Conservation (phyloP, 2,888 invertebrate genomes). For the Rhagonycha lutea region DNA sequence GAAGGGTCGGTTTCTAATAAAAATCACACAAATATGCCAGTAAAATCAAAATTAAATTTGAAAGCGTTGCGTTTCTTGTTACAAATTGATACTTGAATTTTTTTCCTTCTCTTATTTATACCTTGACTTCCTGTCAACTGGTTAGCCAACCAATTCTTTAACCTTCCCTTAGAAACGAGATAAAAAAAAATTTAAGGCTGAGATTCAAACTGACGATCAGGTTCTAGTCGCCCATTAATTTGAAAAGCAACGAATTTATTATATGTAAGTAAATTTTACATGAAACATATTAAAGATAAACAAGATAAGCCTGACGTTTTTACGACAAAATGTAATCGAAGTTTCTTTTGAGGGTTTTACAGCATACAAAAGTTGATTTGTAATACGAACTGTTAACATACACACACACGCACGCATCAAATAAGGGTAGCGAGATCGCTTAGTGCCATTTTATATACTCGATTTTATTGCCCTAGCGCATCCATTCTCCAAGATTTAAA, state of each 20-base stretch:
- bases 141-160: too few relatives aligned
- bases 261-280: too few relatives aligned
- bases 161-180: too few relatives aligned
- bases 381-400: neutral
- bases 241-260: neutral
- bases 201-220: neutral
- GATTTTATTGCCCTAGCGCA: neutral
- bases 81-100: neutral
- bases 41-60: neutral
- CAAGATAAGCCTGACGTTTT: neutral
- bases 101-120: neutral
- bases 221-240: neutral
- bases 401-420: neutral
- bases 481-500: conserved; percentile 1
- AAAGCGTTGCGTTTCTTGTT: neutral
- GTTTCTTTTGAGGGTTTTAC: neutral
- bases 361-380: neutral
- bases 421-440: neutral
- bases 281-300: neutral
- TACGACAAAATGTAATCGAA: neutral
- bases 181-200: neutral
- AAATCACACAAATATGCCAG: neutral
- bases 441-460: neutral
- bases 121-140: neutral
- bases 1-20: neutral